phyloP scores from a whole-genome alignment of 2,797 vertebrate genomes.

The Aphelocoma californica region DNA sequence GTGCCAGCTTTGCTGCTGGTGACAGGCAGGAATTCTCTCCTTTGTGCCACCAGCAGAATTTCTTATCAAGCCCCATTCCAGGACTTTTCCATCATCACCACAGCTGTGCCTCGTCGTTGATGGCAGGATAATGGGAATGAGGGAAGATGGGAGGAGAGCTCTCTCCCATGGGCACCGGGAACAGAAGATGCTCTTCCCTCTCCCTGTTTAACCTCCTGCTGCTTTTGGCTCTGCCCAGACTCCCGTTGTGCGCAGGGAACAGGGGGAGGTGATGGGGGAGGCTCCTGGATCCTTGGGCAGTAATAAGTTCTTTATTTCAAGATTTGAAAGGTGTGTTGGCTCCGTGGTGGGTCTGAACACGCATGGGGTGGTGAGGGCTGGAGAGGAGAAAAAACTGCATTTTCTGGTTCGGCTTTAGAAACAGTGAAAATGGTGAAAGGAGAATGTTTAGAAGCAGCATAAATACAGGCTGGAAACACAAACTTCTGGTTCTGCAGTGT shows the following conservation, averaged over 20 bases:
- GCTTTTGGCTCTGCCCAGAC: neutral
- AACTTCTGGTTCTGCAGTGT: neutral
- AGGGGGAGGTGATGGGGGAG: neutral
- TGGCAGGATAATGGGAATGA: neutral
- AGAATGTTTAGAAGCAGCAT: neutral
- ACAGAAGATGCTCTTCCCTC: neutral
- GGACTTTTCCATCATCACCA: neutral
- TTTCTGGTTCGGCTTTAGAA: neutral
- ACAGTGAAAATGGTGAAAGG: neutral
- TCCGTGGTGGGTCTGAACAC: neutral
- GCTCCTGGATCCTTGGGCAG: neutral
- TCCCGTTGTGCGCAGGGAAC: neutral
- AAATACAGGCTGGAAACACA: neutral
- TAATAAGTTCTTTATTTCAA: neutral
- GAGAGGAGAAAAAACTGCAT: neutral
- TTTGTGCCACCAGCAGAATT: neutral
- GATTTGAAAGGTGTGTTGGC: neutral
- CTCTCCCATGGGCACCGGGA: neutral
- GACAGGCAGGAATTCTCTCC: neutral
- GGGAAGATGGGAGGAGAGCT: neutral
- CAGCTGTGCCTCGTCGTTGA: neutral
- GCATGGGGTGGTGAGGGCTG: neutral
- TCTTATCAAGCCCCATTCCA: neutral
- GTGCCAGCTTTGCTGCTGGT: neutral
- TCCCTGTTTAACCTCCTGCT: neutral